Base-by-base conservation (phyloP, 2,113 vertebrate species). In the Rhipidura dahli region DNA sequence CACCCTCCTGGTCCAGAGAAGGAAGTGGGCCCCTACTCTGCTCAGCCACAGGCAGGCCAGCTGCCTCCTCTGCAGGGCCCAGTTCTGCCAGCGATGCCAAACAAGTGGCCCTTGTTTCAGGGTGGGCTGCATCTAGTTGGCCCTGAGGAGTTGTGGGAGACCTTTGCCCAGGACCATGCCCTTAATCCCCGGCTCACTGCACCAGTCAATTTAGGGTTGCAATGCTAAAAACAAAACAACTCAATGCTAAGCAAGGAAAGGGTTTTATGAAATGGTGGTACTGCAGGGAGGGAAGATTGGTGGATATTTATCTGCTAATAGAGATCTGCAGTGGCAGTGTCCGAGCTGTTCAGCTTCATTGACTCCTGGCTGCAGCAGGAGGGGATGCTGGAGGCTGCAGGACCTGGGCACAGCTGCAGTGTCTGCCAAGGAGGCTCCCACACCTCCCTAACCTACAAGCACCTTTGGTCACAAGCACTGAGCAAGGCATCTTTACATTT, bases 21-120 rank as follows among this genome's bases (percentile, higher is more conserved):
- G 42, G 57, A 63, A 44, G 61, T 2, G 1, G 40, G 37, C 15
- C 47, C 18, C 31, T 2, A 1, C 28, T 63, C 68, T 3, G 3
- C 59, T 60, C 22, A n/a, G n/a, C n/a, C 6, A 5, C 51, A 33
- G 31, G 51, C 65, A 61, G 80, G 28, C 33, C 33, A 15, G 44
- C 72, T 66, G 60, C 51, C 66, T 65, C 31, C 42, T 31, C 68
- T 21, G 6, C 70, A 4, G 0, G 70, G 71, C 35, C 15, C 27
- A 49, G 40, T 61, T 20, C 51, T 35, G 65, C 53, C 49, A 6
- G 39, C 1, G 0, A 19, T 42, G 83, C 39, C 3, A 0, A 92
- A 96, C 90, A 91, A 94, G 44, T 4, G 4, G 66, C 61, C 90
- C n/a, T 94, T 96, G 96, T 90, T 91, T 68, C 1, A 0, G 33